Evolutionary conservation across 2,888 invertebrate species (phyloP).

Genomic region (Didymodactylos carnosus): DNA sequence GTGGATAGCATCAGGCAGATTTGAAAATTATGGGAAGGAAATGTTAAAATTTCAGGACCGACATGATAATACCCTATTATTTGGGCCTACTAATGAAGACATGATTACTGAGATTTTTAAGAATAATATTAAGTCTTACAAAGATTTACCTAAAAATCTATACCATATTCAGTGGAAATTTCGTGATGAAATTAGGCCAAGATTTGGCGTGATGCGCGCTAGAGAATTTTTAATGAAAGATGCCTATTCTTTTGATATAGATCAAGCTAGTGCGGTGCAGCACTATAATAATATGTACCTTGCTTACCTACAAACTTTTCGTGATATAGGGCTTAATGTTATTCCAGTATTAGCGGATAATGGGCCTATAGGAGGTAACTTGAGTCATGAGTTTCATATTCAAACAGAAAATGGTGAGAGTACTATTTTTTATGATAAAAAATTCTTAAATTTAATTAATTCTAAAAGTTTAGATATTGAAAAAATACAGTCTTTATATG

Average conservation of each 20-base stretch:
- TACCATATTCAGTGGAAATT: constrained; percentile 59
- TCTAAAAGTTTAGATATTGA: not conserved
- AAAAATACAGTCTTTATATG: not conserved
- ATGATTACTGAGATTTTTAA: not conserved
- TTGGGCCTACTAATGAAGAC: not conserved
- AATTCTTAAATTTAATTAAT: not conserved
- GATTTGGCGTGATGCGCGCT: constrained; percentile 62
- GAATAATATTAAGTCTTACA: not conserved
- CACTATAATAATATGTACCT: constrained; percentile 49
- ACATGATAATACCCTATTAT: not conserved
- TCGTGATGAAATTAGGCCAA: constrained; percentile 71
- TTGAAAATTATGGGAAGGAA: not conserved
- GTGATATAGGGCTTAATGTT: constrained; percentile 47
- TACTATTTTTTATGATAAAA: constrained; percentile 34
- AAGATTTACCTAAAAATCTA: not conserved
- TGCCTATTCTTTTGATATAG: constrained; percentile 63
- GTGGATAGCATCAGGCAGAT: not conserved
- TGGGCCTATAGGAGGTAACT: constrained; percentile 62
- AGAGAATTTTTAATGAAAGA: constrained; percentile 77
- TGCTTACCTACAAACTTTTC: constrained; percentile 48
- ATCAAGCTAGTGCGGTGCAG: constrained; percentile 40
- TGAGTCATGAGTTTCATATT: constrained; percentile 80
- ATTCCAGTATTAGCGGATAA: constrained; percentile 36
- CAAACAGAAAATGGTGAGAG: constrained; percentile 55
- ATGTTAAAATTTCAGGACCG: not conserved